Evolutionary conservation across 2,797 vertebrate species (phyloP).

Genomic region (Ambastaia sidthimunki): DNA sequence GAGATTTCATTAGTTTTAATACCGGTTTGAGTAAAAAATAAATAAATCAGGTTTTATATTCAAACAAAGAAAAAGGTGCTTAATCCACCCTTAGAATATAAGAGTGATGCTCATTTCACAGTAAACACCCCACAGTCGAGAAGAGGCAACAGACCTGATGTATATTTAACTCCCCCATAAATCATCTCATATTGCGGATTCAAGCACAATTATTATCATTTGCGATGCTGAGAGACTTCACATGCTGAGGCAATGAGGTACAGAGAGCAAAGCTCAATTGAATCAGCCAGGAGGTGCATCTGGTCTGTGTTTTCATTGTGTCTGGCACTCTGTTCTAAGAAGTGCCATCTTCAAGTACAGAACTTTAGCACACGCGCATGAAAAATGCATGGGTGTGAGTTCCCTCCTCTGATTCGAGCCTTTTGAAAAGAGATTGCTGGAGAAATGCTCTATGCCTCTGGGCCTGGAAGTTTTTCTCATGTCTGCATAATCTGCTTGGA

Average conservation of each 20-base stretch:
- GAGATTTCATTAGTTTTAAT: slow-evolving; percentile 27
- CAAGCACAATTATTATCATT: slow-evolving; percentile 43
- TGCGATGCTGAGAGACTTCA: slow-evolving; percentile 28
- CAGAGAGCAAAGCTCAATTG: slow-evolving; percentile 36
- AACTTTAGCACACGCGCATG: slow-evolving; percentile 45
- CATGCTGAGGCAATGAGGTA: slow-evolving; percentile 19
- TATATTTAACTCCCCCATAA: slow-evolving; percentile 24
- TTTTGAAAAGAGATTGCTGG: slow-evolving; percentile 32
- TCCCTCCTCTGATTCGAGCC: slow-evolving; percentile 37
- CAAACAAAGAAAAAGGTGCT: slow-evolving; percentile 31
- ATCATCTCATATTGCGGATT: slow-evolving; percentile 39
- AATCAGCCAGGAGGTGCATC: slow-evolving; percentile 30
- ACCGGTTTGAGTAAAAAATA: slow-evolving; percentile 11
- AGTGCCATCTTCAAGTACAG: slow-evolving; percentile 33
- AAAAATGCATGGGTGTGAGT: slow-evolving; percentile 48
- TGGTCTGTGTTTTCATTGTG: slow-evolving; percentile 29
- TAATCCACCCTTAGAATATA: slow-evolving; percentile 28
- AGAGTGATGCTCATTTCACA: slow-evolving; percentile 17
- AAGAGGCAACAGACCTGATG: background rate
- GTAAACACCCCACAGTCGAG: slow-evolving; percentile 13
- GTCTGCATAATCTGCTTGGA: slow-evolving; percentile 24
- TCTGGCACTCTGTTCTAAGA: slow-evolving; percentile 39
- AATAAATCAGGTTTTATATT: slow-evolving; percentile 14
- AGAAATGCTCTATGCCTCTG: slow-evolving; percentile 25
- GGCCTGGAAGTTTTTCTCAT: slow-evolving; percentile 32